phyloP scores from a whole-genome alignment of 2,888 invertebrate genomes.

The Acrocera orbiculus region DNA sequence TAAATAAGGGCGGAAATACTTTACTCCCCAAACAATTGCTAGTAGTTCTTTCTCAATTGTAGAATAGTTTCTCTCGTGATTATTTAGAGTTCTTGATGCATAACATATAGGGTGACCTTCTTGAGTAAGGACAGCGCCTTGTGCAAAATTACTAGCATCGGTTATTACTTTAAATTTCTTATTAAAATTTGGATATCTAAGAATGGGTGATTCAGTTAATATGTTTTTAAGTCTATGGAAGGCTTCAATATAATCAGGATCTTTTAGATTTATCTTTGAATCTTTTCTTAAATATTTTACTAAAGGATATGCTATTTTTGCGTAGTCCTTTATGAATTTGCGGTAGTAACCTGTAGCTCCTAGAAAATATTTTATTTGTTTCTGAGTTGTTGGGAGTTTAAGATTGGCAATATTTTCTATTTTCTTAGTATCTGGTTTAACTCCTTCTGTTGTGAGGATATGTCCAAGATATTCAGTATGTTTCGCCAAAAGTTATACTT shows the following conservation, averaged over 20 bases:
- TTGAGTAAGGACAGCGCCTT: slow-evolving; percentile 17
- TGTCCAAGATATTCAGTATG: slow-evolving; percentile 18
- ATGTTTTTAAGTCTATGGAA: slow-evolving; percentile 3
- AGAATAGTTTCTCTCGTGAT: slow-evolving; percentile 15
- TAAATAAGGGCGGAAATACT: slow-evolving; percentile 9
- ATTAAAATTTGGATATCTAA: slow-evolving; percentile 3
- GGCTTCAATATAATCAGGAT: slow-evolving; percentile 1
- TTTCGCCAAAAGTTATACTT: slow-evolving; percentile 14
- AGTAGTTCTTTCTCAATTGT: slow-evolving; percentile 21
- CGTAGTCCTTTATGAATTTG: slow-evolving; percentile 3
- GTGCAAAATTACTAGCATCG: slow-evolving; percentile 15
- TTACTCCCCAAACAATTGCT: slow-evolving; percentile 18
- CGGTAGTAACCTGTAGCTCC: slow-evolving; percentile 1
- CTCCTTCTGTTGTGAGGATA: slow-evolving; percentile 12
- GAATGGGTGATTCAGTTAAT: slow-evolving; percentile 1
- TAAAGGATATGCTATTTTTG: neutral
- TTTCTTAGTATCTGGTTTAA: slow-evolving; percentile 32
- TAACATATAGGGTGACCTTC: slow-evolving; percentile 16
- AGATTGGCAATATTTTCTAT: slow-evolving; percentile 32
- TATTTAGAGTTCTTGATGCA: slow-evolving; percentile 16
- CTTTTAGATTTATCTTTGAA: neutral
- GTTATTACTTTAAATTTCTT: slow-evolving; percentile 3
- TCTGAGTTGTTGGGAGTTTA: slow-evolving; percentile 1
- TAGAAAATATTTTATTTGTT: slow-evolving; percentile 2
- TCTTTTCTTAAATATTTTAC: slow-evolving; percentile 2